Conservation (phyloP, 2,113 vertebrate species). For the Gobio gobio region DNA sequence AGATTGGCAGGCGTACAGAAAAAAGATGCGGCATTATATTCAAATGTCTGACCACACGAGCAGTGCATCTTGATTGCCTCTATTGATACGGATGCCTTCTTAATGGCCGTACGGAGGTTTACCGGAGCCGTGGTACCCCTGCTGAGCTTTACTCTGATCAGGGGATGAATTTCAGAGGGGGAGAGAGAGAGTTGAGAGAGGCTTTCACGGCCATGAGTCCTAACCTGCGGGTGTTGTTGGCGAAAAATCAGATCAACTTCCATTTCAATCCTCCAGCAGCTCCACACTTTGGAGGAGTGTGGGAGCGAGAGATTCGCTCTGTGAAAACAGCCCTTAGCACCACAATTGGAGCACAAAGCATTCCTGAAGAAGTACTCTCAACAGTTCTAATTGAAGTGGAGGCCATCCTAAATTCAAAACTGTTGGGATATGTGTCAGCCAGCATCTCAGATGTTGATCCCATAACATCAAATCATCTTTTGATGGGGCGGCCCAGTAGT, state of each 20-base stretch:
- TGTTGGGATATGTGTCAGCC: slow-evolving; percentile 1
- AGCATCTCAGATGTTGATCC: background rate
- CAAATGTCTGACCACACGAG: too few species aligned
- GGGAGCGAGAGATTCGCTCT: background rate
- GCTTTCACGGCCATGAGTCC: background rate
- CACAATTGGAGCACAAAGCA: background rate
- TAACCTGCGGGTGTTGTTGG: background rate
- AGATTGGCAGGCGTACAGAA: too few species aligned
- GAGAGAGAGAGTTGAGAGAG: background rate
- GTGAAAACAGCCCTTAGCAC: background rate
- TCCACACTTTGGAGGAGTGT: background rate
- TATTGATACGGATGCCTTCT: too few species aligned
- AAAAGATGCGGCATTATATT: too few species aligned
- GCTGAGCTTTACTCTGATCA: background rate
- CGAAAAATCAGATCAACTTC: slow-evolving; percentile 7
- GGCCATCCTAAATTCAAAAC: slow-evolving; percentile 31
- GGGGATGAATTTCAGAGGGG: background rate
- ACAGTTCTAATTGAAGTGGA: slow-evolving; percentile 33
- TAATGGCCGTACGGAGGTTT: too few species aligned
- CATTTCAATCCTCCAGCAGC: slow-evolving; percentile 6
- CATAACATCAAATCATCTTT: background rate
- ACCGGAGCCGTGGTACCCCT: background rate
- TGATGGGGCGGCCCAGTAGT: background rate
- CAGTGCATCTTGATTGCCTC: too few species aligned
- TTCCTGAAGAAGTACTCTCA: slow-evolving; percentile 8